Evolutionary conservation across 1,140 invertebrate species (phyloP), one percentile per base, ranked within the genome.

Genomic region (Antheraea mylitta): DNA sequence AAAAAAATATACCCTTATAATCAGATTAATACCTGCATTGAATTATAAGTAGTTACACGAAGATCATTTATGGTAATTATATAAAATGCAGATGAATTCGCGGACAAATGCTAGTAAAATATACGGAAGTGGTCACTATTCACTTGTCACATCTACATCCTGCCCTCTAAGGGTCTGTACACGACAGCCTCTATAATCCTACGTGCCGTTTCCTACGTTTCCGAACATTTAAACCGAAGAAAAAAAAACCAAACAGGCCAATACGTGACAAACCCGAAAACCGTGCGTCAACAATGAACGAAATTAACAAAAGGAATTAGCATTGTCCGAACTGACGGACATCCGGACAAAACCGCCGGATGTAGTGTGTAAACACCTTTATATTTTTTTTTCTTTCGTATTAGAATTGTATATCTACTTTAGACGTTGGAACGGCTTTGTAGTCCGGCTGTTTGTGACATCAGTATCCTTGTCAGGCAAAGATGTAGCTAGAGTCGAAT

Each of bases 321-420:
- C 45, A 30, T 61, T 61, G 60, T 61, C 60, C 60, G 60, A 22
- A 61, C 60, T 19, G 30, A 36, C 60, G 60, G 60, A 61, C 19
- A 19, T 61, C 19, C 60, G 60, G 30, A 61, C 60, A 61, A 61
- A 30, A 61, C 60, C 19, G 10, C 60, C 60, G 60, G 60, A 61
- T 61, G 60, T 53, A 53, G 45, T 61, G 60, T 61, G 60, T 61
- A 61, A 61, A 61, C 19, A 16, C 60, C 19, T 61, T 61, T 61
- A 61, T 61, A n/a, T 16, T 61, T 9, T 61, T 61, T 61, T 60
- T 7, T 60, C 9, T 61, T 9, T 30, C 11, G 18, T 61, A 61
- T 61, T 30, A 10, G 45, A 53, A 53, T 53, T n/a, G 16, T 53
- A 53, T 16, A 13, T 53, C 7, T 9, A 42, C 7, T 8, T 42